Percentiles rank a stretch among this genome's conserved stretches.
Evolutionary conservation across 2,113 vertebrate species (phyloP).

Genomic region (Catharus minimus): DNA sequence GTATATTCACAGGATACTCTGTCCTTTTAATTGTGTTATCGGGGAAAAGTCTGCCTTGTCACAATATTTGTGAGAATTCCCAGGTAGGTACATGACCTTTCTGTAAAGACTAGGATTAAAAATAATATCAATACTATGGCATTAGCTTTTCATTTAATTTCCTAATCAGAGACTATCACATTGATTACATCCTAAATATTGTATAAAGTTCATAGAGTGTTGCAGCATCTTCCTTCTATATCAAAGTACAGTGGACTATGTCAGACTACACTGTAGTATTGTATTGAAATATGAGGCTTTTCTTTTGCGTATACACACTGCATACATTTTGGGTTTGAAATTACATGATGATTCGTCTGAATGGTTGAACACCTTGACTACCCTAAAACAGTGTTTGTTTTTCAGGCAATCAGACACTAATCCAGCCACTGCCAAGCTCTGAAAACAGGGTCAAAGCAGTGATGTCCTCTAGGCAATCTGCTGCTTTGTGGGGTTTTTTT

Average conservation of each 20-base stretch:
- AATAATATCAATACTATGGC: not conserved
- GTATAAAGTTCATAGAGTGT: not conserved
- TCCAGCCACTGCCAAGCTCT: not conserved
- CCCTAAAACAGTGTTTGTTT: not conserved
- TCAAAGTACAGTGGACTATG: not conserved
- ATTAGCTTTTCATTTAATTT: not conserved
- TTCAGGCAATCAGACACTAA: not conserved
- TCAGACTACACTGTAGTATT: not conserved
- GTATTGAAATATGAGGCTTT: not conserved
- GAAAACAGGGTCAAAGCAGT: not conserved
- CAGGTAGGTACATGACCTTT: not conserved
- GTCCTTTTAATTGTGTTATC: not conserved
- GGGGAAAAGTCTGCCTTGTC: not conserved
- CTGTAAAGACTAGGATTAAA: not conserved
- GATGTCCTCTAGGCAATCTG: not conserved
- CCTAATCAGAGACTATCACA: not conserved
- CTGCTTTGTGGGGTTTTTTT: not conserved
- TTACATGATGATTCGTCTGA: accelerated
- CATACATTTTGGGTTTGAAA: not conserved
- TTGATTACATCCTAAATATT: not conserved
- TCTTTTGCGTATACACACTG: not conserved
- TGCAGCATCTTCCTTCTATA: not conserved
- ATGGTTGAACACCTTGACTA: not conserved
- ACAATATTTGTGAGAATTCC: not conserved
- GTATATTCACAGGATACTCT: not conserved